A percentile compares a stretch with the other conserved stretches of the same genome.
phyloP scores from a whole-genome alignment of 2,797 vertebrate genomes.

The Nannoperca australis region DNA sequence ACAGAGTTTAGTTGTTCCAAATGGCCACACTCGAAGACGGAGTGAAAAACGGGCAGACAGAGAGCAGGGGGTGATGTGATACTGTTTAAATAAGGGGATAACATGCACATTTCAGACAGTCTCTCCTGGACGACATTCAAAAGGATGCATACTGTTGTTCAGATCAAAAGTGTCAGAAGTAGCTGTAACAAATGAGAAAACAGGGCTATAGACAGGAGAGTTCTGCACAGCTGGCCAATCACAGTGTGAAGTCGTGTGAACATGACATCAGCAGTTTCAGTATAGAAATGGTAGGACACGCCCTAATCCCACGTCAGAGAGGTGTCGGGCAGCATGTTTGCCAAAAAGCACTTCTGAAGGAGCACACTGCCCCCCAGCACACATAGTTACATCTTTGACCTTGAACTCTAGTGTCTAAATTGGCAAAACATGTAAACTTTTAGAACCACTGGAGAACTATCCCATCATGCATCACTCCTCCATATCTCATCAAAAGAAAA shows the following conservation, averaged over 20 bases:
- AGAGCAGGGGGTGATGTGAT: neutral
- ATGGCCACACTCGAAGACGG: neutral
- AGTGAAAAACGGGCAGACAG: neutral
- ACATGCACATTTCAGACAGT: neutral
- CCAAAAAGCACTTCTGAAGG: neutral
- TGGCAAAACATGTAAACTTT: neutral
- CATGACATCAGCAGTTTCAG: neutral
- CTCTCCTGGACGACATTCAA: neutral
- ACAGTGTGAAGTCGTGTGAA: neutral
- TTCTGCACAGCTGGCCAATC: neutral
- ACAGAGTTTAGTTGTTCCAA: neutral
- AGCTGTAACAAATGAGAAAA: neutral
- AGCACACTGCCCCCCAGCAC: neutral
- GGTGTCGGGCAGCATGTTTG: neutral
- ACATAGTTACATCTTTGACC: neutral
- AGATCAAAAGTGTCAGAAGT: neutral
- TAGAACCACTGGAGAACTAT: neutral
- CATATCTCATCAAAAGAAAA: constrained; percentile 13
- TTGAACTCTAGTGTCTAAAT: neutral
- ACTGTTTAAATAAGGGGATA: neutral
- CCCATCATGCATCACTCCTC: neutral
- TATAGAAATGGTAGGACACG: neutral
- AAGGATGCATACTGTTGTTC: neutral
- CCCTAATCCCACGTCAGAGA: neutral
- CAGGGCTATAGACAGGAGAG: neutral